Base-by-base conservation (phyloP, 2,797 vertebrate species). In the Steatocranus sp. region DNA sequence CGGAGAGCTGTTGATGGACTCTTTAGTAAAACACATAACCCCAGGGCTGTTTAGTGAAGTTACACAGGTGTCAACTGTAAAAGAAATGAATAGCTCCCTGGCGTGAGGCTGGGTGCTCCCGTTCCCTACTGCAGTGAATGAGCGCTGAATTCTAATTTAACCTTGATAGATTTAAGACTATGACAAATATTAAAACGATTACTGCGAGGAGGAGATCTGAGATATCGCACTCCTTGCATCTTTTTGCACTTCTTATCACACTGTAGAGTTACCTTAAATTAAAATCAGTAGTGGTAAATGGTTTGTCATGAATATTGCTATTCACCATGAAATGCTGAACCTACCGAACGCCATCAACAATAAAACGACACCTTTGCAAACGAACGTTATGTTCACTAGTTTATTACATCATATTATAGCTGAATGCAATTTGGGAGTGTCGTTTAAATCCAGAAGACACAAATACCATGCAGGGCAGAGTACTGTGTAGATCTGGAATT, bases 21-120 rank as follows among this genome's bases (percentile, higher is more conserved):
- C 80, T 85, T 89, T 84, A 75, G 87, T 79, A 88, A 84, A 87
- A 81, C 77, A 83, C 76, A 85, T 83, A 83, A 87, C 87, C 78
- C 48, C 79, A 53, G 78, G 73, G 83, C 89, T 89, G 83, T 75
- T 89, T 76, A 83, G 79, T 83, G 66, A 89, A 82, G 84, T 87
- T 88, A 84, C 74, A 83, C 81, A 88, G 89, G 86, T 90, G 86
- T 75, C 88, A 90, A 89, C 61, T 85, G 86, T 91, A 91, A 87
- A 86, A 83, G 89, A 90, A 92, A 93, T 91, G 87, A 90, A 91
- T 43, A 77, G 88, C 56, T 92, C 92, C 85, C 85, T 43, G 81
- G 82, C 49, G 89, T 81, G 50, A 83, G 76, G 74, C 51, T 48
- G 20, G 73, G 81, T 20, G 76, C 80, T 84, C 49, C 70, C 4